Evolutionary conservation across 2,888 invertebrate genomes (phyloP), one percentile per base, ranked within the genome.

Genomic region (Acanthosoma haemorrhoidale): DNA sequence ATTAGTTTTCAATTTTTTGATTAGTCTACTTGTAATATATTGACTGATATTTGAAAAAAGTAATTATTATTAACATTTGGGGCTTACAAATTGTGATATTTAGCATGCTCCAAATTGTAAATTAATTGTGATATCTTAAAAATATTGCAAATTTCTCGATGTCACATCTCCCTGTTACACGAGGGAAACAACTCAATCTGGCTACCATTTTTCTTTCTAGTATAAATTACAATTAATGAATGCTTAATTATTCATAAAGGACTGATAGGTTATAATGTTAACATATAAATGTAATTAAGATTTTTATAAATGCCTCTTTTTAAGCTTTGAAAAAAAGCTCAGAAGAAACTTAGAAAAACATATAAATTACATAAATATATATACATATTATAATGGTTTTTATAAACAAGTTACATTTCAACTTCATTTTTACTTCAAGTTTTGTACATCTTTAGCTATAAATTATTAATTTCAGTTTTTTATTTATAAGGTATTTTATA

Each of bases 161-260:
- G 41, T 71, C 51, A 38, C 39, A 59, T 57, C 64, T 69, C 51
- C 57, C 51, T 60, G 58, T 39, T 59, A 43, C 21, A 18, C 25
- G 29, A 43, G 59, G 39, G 59, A 67, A 60, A 59, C 59, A 72
- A 61, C 68, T 58, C 11, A 64, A 68, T 72, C 70, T 72, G 72
- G 72, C 72, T 72, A 72, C 72, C 72, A 70, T 70, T 72, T 72
- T 72, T 70, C 72, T 70, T 72, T 72, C 68, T 72, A 72, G 72
- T 68, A 59, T 72, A 67, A 71, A 69, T 67, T 70, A 64, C 39
- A 58, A 71, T 58, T 41, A 57, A 66, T 69, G 68, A 66, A 63
- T 66, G 69, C 69, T 69, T 71, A 38, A 61, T 34, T 61, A 59
- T 71, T 38, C 60, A 71, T 71, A 71, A 66, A 69, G 36, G 71